These are phyloP conservation scores for Agelas oroides DNA, from an alignment of 37 sponge, comb jelly and placozoan species.

Conservation along the genomic window DNA sequence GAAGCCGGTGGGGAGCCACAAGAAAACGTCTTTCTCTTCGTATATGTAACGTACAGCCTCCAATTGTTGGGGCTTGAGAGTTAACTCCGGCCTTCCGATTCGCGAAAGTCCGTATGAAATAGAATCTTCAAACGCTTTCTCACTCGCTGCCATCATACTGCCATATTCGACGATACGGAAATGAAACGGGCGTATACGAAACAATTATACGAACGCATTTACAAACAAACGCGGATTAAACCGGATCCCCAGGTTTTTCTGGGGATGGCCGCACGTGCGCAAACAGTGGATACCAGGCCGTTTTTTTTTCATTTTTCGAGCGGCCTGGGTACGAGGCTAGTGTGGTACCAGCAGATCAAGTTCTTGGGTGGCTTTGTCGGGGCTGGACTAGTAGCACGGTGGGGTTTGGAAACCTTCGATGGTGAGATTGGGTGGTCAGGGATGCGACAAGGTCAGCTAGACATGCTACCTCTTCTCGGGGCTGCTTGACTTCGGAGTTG, in stretches of 20 bases:
- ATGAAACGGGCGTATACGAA: too few relatives aligned
- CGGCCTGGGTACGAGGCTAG: too few relatives aligned
- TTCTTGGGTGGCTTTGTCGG: slow-evolving; percentile 19
- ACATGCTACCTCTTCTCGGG: slow-evolving; percentile 37
- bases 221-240: too few relatives aligned
- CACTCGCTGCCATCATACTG: too few relatives aligned
- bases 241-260: too few relatives aligned
- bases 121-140: neutral
- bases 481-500: slow-evolving; percentile 32
- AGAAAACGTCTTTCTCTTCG: slow-evolving; percentile 33
- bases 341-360: slow-evolving; percentile 70
- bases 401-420: neutral
- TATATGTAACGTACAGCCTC: slow-evolving; percentile 1
- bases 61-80: slow-evolving; percentile 26
- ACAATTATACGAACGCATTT: too few relatives aligned
- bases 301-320: too few relatives aligned
- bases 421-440: slow-evolving; percentile 24
- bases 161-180: too few relatives aligned
- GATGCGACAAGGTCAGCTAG: slow-evolving; percentile 50
- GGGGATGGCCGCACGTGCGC: too few relatives aligned
- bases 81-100: neutral
- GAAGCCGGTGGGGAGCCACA: slow-evolving; percentile 45
- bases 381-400: slow-evolving; percentile 15
- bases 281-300: too few relatives aligned
- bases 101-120: neutral